A percentile compares a stretch with the other conserved stretches of the same genome.
Conservation (phyloP, 2,113 vertebrate species). For the Calidris pygmaea region DNA sequence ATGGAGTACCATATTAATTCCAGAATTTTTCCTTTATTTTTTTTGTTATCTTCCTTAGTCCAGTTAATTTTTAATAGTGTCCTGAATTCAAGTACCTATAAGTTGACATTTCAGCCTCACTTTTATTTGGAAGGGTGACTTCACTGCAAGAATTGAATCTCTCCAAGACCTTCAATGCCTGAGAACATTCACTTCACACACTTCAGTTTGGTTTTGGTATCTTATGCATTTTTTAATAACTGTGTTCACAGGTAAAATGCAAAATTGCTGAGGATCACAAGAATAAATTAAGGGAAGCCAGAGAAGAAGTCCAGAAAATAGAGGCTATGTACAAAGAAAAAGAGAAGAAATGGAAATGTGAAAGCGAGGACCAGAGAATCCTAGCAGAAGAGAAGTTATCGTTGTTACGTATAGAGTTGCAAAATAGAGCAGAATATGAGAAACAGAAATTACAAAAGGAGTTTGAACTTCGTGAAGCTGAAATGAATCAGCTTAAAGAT, state of each 20-base stretch:
- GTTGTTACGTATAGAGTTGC: slow-evolving; percentile 20
- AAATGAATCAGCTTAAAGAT: slow-evolving; percentile 64
- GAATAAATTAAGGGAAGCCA: slow-evolving; percentile 52
- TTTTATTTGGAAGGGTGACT: background rate
- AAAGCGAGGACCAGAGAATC: slow-evolving; percentile 5
- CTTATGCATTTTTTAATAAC: background rate
- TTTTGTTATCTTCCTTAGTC: background rate
- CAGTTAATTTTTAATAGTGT: background rate
- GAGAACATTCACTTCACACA: background rate
- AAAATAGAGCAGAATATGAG: slow-evolving; percentile 59
- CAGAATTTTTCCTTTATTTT: background rate
- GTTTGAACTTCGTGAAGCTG: slow-evolving; percentile 61
- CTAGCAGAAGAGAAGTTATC: slow-evolving; percentile 60
- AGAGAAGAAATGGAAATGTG: slow-evolving; percentile 67
- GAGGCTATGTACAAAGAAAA: slow-evolving; percentile 53
- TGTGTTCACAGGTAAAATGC: slow-evolving; percentile 67
- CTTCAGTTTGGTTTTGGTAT: background rate
- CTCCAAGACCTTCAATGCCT: background rate
- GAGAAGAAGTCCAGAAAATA: slow-evolving; percentile 63
- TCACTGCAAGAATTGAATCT: background rate
- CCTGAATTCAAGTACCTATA: background rate
- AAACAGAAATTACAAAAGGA: slow-evolving; percentile 57
- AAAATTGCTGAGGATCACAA: slow-evolving; percentile 69
- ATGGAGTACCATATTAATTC: background rate
- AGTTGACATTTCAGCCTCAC: background rate